These are phyloP conservation scores for Homalodisca vitripennis DNA, from an alignment of 1,140 invertebrate species.

Conservation along the genomic window DNA sequence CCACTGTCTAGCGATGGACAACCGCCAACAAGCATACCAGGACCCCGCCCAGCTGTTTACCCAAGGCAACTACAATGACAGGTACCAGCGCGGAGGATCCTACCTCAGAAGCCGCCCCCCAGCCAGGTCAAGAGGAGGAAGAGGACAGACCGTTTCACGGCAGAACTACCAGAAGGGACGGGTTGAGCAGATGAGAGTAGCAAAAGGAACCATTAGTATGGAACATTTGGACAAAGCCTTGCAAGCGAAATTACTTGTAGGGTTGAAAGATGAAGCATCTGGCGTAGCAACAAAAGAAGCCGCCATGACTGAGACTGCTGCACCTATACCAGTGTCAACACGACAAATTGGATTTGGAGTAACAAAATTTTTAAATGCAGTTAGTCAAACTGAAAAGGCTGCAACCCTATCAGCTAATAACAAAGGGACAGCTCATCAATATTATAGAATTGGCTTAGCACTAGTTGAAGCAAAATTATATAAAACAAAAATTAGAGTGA, in stretches of 20 bases:
- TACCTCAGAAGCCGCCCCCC: background rate
- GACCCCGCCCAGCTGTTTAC: background rate
- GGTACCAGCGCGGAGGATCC: background rate
- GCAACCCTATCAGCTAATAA: background rate
- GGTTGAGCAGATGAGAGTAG: background rate
- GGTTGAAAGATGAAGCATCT: background rate
- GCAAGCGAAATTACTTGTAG: background rate
- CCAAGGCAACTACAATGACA: background rate
- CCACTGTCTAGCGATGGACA: too few species aligned
- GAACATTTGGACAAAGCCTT: background rate
- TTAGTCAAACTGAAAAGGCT: background rate
- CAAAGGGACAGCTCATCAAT: background rate
- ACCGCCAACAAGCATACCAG: background rate
- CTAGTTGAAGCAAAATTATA: background rate
- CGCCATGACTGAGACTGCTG: background rate
- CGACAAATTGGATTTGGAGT: slow-evolving; percentile 5
- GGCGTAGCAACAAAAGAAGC: slow-evolving; percentile 2
- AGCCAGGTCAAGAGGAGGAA: background rate
- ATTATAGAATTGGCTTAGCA: background rate
- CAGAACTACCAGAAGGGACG: background rate
- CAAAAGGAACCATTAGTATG: background rate
- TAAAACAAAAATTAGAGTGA: background rate
- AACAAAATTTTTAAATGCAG: background rate
- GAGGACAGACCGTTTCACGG: background rate
- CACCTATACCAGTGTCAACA: background rate